Conservation (phyloP, 2,888 invertebrate species). For the Gastrophysa polygoni region DNA sequence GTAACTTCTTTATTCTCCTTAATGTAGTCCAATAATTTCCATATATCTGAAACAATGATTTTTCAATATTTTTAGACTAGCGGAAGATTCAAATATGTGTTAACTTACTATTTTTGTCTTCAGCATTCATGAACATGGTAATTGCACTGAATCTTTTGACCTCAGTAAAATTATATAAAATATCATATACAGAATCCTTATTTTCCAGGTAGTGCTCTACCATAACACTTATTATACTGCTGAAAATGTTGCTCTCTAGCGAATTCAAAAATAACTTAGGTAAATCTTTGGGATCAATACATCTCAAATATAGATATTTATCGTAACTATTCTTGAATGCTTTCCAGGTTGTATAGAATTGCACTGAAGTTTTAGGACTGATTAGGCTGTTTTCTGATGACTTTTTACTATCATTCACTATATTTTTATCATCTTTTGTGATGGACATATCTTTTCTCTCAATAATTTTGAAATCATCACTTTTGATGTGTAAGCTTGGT, state of each 20-base stretch:
- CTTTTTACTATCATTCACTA: conserved; percentile 31
- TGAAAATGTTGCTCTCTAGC: conserved; percentile 68
- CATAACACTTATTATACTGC: conserved; percentile 64
- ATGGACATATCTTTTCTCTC: conserved; percentile 36
- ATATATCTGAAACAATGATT: conserved; percentile 53
- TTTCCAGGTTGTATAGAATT: conserved; percentile 70
- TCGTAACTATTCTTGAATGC: conserved; percentile 60
- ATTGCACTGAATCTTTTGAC: conserved; percentile 71
- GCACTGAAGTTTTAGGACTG: conserved; percentile 68
- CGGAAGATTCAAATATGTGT: too few species aligned
- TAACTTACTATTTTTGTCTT: conserved; percentile 67
- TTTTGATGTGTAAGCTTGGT: conserved; percentile 32
- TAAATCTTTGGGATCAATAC: conserved; percentile 63
- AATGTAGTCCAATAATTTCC: conserved; percentile 53
- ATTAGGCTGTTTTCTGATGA: conserved; percentile 46
- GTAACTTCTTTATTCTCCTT: conserved; percentile 45
- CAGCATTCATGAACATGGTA: conserved; percentile 66
- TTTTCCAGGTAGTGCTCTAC: conserved; percentile 59
- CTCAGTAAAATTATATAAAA: conserved; percentile 62
- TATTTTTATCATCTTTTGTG: conserved; percentile 31
- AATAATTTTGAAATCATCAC: conserved; percentile 45
- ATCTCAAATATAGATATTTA: conserved; percentile 66
- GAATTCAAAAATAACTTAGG: conserved; percentile 71
- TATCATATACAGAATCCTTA: conserved; percentile 58
- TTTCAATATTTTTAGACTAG: too few species aligned